Evolutionary conservation across 2,888 invertebrate species (phyloP).

Genomic region (Spisula subtruncata): DNA sequence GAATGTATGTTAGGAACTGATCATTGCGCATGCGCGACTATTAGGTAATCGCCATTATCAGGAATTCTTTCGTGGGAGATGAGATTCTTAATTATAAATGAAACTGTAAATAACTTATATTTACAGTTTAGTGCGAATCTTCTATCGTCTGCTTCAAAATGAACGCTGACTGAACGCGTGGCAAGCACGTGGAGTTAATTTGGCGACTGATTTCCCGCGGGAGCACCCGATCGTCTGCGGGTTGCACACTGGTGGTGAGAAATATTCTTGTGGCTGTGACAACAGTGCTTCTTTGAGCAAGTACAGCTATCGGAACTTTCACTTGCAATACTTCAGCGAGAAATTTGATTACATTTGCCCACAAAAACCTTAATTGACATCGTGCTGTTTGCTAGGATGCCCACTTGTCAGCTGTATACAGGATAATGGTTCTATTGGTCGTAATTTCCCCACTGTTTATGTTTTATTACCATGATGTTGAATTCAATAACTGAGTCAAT

Average conservation of each 20-base stretch:
- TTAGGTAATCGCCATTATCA: neutral
- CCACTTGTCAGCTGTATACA: constrained; percentile 40
- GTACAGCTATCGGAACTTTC: constrained; percentile 60
- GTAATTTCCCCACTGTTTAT: constrained; percentile 41
- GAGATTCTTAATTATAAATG: constrained; percentile 37
- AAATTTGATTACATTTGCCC: constrained; percentile 55
- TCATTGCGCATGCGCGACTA: neutral
- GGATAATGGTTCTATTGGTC: constrained; percentile 33
- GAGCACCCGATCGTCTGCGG: constrained; percentile 39
- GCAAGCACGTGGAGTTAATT: constrained; percentile 47
- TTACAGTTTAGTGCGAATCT: constrained; percentile 42
- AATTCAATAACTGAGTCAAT: constrained; percentile 28
- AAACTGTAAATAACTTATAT: constrained; percentile 47
- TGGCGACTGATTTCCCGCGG: constrained; percentile 54
- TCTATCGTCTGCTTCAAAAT: constrained; percentile 37
- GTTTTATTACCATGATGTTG: constrained; percentile 22
- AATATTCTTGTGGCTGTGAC: constrained; percentile 40
- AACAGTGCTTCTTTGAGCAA: constrained; percentile 53
- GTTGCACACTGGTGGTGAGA: constrained; percentile 29
- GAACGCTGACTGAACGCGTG: constrained; percentile 30
- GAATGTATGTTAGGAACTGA: neutral
- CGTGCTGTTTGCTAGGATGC: constrained; percentile 40
- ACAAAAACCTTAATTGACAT: constrained; percentile 53
- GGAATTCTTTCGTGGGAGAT: constrained; percentile 20
- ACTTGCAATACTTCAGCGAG: constrained; percentile 64